Evolutionary conservation across 2,113 vertebrate species (phyloP).

Genomic region (Pavo muticus): DNA sequence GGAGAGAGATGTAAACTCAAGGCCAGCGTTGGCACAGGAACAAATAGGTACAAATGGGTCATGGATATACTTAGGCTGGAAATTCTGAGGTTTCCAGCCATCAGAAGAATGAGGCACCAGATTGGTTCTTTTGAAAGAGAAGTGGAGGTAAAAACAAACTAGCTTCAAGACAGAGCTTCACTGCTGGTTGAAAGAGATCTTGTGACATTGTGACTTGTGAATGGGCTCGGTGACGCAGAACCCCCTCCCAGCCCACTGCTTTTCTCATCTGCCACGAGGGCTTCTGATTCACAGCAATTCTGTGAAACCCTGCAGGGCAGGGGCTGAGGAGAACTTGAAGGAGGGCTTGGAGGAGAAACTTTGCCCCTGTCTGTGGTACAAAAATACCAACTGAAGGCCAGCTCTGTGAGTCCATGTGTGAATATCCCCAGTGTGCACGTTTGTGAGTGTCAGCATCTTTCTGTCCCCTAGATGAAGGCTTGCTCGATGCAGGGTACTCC

Average conservation of each 20-base stretch:
- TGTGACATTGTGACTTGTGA: neutral
- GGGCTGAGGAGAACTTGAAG: neutral
- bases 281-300: neutral
- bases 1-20: neutral
- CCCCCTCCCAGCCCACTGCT: neutral
- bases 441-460: constrained; percentile 30
- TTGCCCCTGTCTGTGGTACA: neutral
- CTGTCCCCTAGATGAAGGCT: neutral
- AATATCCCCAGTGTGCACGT: neutral
- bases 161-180: neutral
- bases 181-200: neutral
- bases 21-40: neutral
- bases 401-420: neutral
- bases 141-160: neutral
- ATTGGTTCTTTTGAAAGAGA: neutral
- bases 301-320: neutral
- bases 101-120: neutral
- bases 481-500: neutral
- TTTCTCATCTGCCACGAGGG: neutral
- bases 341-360: neutral
- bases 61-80: constrained; percentile 4
- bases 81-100: constrained; percentile 15
- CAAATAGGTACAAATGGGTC: neutral
- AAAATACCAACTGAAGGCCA: neutral
- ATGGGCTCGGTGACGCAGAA: neutral